phyloP scores from a whole-genome alignment of 2,113 vertebrate species.

The Alligator sinensis region DNA sequence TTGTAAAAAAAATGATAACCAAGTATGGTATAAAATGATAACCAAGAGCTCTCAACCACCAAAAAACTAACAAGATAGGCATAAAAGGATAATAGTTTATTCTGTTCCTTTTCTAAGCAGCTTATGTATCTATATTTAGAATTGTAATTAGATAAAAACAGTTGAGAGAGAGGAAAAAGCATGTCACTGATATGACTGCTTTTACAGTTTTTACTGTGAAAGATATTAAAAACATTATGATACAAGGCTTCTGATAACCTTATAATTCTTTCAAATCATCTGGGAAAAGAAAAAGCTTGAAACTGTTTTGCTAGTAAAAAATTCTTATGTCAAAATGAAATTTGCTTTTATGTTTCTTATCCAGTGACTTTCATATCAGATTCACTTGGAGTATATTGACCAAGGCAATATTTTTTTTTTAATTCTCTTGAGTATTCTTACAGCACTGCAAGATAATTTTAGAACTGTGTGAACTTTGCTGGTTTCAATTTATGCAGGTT shows the following conservation, averaged over 20 bases:
- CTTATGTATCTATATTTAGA: slow-evolving; percentile 31
- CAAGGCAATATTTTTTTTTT: slow-evolving; percentile 23
- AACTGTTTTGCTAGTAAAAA: slow-evolving; percentile 52
- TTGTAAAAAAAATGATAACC: not conserved
- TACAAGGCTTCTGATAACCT: slow-evolving; percentile 45
- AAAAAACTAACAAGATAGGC: not conserved
- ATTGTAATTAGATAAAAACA: slow-evolving; percentile 48
- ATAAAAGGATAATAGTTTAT: not conserved
- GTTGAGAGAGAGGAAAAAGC: slow-evolving; percentile 27
- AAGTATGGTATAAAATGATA: not conserved
- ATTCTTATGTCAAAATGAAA: slow-evolving; percentile 44
- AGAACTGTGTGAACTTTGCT: not conserved
- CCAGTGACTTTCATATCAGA: slow-evolving; percentile 39
- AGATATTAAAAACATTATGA: slow-evolving; percentile 66
- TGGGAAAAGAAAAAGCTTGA: slow-evolving; percentile 43
- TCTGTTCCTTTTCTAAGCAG: slow-evolving; percentile 16
- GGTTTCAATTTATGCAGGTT: not conserved
- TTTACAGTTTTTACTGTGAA: slow-evolving; percentile 42
- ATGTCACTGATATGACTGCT: slow-evolving; percentile 57
- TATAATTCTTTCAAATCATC: slow-evolving; percentile 32
- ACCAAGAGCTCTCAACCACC: not conserved
- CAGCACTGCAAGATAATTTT: slow-evolving; percentile 8
- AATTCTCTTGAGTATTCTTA: slow-evolving; percentile 26
- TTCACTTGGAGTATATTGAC: not conserved
- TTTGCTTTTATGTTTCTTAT: slow-evolving; percentile 50